Percentiles rank a stretch among this genome's conserved stretches.
Evolutionary conservation across 2,888 invertebrate genomes (phyloP).

Genomic region (Oscheius sp.): DNA sequence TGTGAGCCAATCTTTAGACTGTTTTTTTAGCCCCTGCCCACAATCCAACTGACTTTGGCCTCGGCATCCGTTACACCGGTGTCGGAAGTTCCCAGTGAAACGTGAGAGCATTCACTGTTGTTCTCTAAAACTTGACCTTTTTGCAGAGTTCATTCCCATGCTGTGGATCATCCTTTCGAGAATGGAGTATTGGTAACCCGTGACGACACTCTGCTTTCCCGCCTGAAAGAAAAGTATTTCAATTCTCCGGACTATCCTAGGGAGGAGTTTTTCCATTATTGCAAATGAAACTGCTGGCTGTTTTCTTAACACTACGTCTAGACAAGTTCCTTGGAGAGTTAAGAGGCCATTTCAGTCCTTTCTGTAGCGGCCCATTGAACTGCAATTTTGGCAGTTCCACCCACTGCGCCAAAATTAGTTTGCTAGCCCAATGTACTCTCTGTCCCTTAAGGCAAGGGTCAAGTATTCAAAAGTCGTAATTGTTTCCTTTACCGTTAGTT

Average conservation of each 20-base stretch:
- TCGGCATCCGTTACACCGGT: background rate
- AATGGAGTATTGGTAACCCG: background rate
- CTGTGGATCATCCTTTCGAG: background rate
- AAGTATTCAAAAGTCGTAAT: too few relatives aligned
- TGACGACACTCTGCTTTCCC: slow-evolving; percentile 41
- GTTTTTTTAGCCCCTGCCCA: slow-evolving; percentile 6
- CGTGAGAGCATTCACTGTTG: background rate
- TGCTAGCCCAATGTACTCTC: too few relatives aligned
- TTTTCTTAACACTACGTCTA: too few relatives aligned
- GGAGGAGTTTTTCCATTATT: slow-evolving; percentile 37
- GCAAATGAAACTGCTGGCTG: too few relatives aligned
- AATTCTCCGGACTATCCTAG: slow-evolving; percentile 57
- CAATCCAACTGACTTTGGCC: background rate
- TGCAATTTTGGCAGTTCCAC: too few relatives aligned
- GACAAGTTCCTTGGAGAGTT: slow-evolving; percentile 2
- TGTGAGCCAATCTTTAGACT: background rate
- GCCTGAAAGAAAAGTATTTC: slow-evolving; percentile 55
- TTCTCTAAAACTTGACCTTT: background rate
- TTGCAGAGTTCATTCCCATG: background rate
- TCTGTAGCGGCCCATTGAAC: slow-evolving; percentile 19
- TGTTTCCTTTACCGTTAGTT: too few relatives aligned
- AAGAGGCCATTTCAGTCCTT: background rate
- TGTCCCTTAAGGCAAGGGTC: too few relatives aligned
- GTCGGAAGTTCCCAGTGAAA: slow-evolving; percentile 15
- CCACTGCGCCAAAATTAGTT: too few relatives aligned